Evolutionary conservation across 2,797 vertebrate genomes (phyloP).

Genomic region (Toxotes lorentzi): DNA sequence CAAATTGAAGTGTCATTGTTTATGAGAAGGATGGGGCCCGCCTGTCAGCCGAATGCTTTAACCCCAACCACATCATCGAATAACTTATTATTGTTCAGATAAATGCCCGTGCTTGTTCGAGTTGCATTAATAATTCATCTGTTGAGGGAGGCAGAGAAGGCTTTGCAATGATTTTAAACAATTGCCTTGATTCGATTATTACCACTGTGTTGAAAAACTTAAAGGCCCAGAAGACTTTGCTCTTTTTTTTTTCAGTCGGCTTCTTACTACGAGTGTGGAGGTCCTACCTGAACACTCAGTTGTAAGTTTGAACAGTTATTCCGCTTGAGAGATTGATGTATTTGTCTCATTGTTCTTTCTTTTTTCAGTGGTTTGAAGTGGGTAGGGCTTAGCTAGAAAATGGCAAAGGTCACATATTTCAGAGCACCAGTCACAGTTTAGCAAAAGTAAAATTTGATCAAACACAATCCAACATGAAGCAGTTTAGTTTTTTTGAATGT

Average conservation of each 20-base stretch:
- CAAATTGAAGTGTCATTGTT: slow-evolving; percentile 71
- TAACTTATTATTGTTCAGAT: slow-evolving; percentile 59
- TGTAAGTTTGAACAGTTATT: neutral
- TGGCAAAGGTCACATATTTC: slow-evolving; percentile 2
- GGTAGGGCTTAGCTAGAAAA: neutral
- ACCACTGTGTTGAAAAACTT: slow-evolving; percentile 11
- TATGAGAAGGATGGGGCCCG: slow-evolving; percentile 39
- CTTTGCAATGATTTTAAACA: slow-evolving; percentile 56
- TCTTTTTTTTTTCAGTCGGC: neutral
- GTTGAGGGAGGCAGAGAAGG: slow-evolving; percentile 35
- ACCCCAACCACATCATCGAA: slow-evolving; percentile 60
- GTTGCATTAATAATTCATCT: slow-evolving; percentile 59
- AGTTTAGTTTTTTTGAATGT: neutral
- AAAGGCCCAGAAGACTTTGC: neutral
- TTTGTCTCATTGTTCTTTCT: neutral
- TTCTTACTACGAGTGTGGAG: neutral
- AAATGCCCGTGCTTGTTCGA: slow-evolving; percentile 47
- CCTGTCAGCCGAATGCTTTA: slow-evolving; percentile 57
- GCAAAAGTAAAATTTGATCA: neutral
- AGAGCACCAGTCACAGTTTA: neutral
- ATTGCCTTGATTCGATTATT: slow-evolving; percentile 35
- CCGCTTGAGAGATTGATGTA: neutral
- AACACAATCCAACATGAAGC: neutral
- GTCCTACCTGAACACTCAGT: neutral
- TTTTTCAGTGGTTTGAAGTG: slow-evolving; percentile 3